Conservation (phyloP, 1,140 invertebrate species). For the Heliothis subflexa region DNA sequence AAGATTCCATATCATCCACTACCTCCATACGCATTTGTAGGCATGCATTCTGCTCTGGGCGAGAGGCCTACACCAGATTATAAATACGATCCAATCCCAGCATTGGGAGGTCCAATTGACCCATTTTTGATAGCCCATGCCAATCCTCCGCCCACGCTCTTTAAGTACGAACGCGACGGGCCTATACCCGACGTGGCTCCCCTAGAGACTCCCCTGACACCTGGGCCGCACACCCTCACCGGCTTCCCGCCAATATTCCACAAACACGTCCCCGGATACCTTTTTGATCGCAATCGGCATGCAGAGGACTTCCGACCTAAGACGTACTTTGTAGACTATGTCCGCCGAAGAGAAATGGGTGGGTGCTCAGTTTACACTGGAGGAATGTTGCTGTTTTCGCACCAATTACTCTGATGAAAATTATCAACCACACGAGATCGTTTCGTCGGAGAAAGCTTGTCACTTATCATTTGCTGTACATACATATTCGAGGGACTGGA, state of each 20-base stretch:
- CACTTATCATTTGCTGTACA: constrained; percentile 53
- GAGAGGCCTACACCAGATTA: constrained; percentile 76
- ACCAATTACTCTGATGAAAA: constrained; percentile 49
- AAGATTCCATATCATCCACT: constrained; percentile 74
- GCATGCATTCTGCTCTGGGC: constrained; percentile 76
- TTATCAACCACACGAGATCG: constrained; percentile 26
- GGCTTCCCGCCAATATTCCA: constrained; percentile 82
- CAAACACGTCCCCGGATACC: constrained; percentile 80
- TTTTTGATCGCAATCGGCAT: constrained; percentile 78
- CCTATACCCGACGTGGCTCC: constrained; percentile 76
- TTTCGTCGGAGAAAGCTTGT: constrained; percentile 42
- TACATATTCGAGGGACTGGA: constrained; percentile 56
- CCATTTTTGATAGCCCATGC: constrained; percentile 69
- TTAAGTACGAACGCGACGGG: constrained; percentile 79
- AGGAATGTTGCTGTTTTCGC: constrained; percentile 65
- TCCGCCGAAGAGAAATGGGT: constrained; percentile 82
- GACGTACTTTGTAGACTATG: constrained; percentile 85
- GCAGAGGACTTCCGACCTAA: constrained; percentile 80
- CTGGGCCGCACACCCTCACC: constrained; percentile 75
- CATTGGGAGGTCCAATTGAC: constrained; percentile 76
- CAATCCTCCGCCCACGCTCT: constrained; percentile 72
- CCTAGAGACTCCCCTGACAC: constrained; percentile 66
- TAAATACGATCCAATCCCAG: constrained; percentile 77
- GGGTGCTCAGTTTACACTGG: constrained; percentile 83
- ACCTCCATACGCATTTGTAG: constrained; percentile 76